Evolutionary conservation across 2,888 invertebrate species (phyloP).

Genomic region (Amphiduros pacificus): DNA sequence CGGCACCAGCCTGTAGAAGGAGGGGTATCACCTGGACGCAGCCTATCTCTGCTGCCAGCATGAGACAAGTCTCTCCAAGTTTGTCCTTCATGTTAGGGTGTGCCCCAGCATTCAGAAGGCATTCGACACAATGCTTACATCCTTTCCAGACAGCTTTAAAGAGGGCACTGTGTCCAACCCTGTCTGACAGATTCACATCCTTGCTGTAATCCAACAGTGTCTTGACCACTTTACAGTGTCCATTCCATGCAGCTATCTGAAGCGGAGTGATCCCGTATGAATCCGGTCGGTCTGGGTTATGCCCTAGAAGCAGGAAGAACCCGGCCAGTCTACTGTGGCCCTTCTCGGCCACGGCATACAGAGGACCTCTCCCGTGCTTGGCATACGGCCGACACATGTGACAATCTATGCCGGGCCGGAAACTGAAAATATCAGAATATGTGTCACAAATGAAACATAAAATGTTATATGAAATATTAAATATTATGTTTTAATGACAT

Average conservation of each 20-base stretch:
- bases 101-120: conserved; percentile 9
- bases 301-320: conserved; percentile 6
- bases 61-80: conserved; percentile 7
- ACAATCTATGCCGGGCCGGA: too few relatives aligned
- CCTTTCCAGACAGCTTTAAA: conserved; percentile 21
- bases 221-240: conserved; percentile 14
- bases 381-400: too few relatives aligned
- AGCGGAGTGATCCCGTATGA: conserved; percentile 17
- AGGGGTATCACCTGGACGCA: conserved; percentile 73
- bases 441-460: too few relatives aligned
- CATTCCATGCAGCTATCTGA: conserved; percentile 21
- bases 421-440: too few relatives aligned
- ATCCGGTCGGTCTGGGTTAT: conserved; percentile 11
- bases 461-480: too few relatives aligned
- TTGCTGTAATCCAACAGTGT: neutral
- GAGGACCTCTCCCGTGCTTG: conserved; percentile 1
- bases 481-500: too few relatives aligned
- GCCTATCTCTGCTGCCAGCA: conserved; percentile 68
- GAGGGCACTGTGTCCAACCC: conserved; percentile 16
- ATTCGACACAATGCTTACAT: conserved; percentile 10
- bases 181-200: conserved; percentile 10
- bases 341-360: conserved; percentile 15
- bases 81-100: neutral
- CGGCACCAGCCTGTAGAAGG: conserved; percentile 8
- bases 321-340: neutral